Evolutionary conservation across 1,140 invertebrate genomes (phyloP).

Genomic region (Ericerus pela): DNA sequence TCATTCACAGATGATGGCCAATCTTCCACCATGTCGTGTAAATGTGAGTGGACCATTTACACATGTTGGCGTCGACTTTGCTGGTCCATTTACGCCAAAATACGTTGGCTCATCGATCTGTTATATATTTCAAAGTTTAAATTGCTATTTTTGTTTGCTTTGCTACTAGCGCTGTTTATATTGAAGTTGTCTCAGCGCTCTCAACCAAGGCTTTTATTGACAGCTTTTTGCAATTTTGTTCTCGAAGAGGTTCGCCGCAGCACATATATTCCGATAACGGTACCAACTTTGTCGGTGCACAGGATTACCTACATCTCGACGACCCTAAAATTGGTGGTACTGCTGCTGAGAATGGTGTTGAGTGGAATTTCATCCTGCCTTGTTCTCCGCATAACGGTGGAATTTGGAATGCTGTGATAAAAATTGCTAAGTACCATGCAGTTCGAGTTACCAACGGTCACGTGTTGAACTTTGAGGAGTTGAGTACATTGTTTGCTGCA

Average conservation of each 20-base stretch:
- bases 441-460: constrained; percentile 15
- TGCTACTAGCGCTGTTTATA: background rate
- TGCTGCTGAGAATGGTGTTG: background rate
- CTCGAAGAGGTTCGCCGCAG: too few relatives aligned
- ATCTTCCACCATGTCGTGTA: background rate
- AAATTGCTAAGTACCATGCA: constrained; percentile 24
- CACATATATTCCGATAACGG: too few relatives aligned
- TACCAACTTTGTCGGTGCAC: constrained; percentile 1
- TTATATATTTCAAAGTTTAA: background rate
- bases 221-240: constrained; percentile 25
- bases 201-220: constrained; percentile 23
- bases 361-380: constrained; percentile 27
- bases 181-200: too few relatives aligned
- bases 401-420: constrained; percentile 26
- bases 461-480: constrained; percentile 18
- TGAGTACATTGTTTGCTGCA: constrained; percentile 16
- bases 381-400: constrained; percentile 24
- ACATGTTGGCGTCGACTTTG: background rate
- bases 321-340: background rate
- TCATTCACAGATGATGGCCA: background rate
- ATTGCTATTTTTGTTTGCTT: background rate
- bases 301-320: background rate
- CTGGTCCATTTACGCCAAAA: background rate
- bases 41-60: background rate
- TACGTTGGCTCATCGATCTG: background rate